phyloP scores from a whole-genome alignment of 2,113 vertebrate species.

The Alosa alosa region DNA sequence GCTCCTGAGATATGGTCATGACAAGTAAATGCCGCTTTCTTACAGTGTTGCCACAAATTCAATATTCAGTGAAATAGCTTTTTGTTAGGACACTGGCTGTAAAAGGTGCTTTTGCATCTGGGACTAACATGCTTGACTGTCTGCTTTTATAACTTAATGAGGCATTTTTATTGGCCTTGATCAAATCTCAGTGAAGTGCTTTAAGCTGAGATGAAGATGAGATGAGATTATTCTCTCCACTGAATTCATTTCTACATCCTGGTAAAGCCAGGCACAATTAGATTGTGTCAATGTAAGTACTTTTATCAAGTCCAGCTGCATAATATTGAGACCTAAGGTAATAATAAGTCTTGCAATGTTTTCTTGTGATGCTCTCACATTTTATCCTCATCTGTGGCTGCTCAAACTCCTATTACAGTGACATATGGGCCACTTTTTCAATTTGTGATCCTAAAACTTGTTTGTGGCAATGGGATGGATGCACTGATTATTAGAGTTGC shows the following conservation, averaged over 20 bases:
- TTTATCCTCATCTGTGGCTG: neutral
- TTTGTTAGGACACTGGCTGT: neutral
- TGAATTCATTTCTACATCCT: constrained; percentile 19
- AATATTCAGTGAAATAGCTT: neutral
- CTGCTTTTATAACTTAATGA: constrained; percentile 35
- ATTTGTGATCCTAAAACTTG: neutral
- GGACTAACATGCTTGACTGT: neutral
- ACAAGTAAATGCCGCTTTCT: neutral
- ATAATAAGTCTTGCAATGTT: neutral
- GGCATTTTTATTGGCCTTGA: constrained; percentile 51
- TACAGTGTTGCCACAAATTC: constrained; percentile 2
- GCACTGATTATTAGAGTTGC: neutral
- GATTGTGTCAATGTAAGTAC: constrained; percentile 44
- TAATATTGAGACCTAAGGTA: neutral
- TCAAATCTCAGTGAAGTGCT: constrained; percentile 33
- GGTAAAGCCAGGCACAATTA: constrained; percentile 44
- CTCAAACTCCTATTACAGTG: neutral
- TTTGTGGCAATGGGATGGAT: neutral
- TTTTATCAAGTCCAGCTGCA: neutral
- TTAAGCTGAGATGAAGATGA: constrained; percentile 42
- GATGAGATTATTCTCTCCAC: constrained; percentile 49
- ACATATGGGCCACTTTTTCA: neutral
- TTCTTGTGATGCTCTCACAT: neutral
- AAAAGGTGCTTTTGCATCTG: neutral
- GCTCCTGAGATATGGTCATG: neutral